Evolutionary conservation across 2,888 invertebrate genomes (phyloP), one percentile per base, ranked within the genome.

Genomic region (Sphaerolaimus hirsutus): DNA sequence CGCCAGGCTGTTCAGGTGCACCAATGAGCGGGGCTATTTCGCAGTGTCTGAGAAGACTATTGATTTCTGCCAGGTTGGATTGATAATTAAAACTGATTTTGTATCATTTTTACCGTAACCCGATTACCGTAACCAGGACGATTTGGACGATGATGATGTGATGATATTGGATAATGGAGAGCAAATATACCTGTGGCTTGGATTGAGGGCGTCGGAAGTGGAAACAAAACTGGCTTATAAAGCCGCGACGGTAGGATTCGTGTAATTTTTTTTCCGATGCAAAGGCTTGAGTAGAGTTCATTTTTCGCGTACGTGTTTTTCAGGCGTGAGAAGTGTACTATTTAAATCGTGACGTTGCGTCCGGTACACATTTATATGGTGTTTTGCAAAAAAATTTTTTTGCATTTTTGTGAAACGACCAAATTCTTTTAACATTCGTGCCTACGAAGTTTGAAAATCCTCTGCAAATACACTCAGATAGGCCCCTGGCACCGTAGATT

Each of bases 161-260:
- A 97, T 97, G 97, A 84, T 97, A 54, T 71, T 97, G 55, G 97
- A 99, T 68, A 93, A 87, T 63, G 97, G 97, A 2, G 81, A 84
- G 58, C 84, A 89, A 67, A 84, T 97, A 47, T 97, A 87, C 69
- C 72, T 97, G 46, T 97, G 97, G 97, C 74, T 93, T 46, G 97
- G 97, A 12, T 77, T 86, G 47, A 79, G 80, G 56, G 87, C 91
- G 61, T 87, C 87, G 48, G 93, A 99, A 69, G 91, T 99, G 3
- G 97, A 99, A 71, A 86, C 91, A 49, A 99, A 99, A 69, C 72
- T 99, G 46, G 89, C 93, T 0, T 89, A 83, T 64, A 93, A 97
- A 70, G 91, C 91, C 51, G 93, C 87, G 50, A 89, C 89, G 75
- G 84, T 84, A 71, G 62, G 55, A 51, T 49, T 26, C 35, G 5